Percentiles rank a stretch among this genome's conserved stretches.
Evolutionary conservation across 2,797 vertebrate genomes (phyloP).

Genomic region (Loriculus beryllinus): DNA sequence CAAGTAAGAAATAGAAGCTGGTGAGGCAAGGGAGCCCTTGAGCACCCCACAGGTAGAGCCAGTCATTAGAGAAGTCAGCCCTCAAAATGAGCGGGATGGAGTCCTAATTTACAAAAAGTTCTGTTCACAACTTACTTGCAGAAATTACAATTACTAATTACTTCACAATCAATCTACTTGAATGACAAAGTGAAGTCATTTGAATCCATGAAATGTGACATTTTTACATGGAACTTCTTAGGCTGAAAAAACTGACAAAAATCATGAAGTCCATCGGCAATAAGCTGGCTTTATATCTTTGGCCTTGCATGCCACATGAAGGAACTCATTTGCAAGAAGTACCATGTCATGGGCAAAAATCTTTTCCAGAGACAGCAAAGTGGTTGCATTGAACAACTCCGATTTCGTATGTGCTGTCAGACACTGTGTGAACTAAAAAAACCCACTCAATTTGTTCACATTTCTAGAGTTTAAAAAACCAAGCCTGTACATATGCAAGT

Average conservation of each 20-base stretch:
- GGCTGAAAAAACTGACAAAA: background rate
- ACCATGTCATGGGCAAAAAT: background rate
- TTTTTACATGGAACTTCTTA: background rate
- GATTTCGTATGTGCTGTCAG: background rate
- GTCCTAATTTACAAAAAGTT: background rate
- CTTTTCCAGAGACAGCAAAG: background rate
- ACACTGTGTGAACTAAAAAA: background rate
- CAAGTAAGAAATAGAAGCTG: background rate
- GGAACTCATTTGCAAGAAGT: background rate
- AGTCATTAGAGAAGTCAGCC: background rate
- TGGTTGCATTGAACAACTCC: fast-evolving
- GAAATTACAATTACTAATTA: background rate
- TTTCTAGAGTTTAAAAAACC: background rate
- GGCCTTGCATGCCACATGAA: background rate
- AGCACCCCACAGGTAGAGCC: background rate
- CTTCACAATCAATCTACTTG: background rate
- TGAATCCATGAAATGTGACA: no score
- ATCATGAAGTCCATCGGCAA: background rate
- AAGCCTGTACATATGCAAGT: background rate
- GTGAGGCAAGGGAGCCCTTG: background rate
- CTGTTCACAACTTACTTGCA: background rate
- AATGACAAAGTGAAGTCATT: background rate
- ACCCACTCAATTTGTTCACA: background rate
- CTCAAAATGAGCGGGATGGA: background rate
- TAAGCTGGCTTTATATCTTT: background rate